Evolutionary conservation across 2,888 invertebrate species (phyloP), one percentile per base, ranked within the genome.

Genomic region (Acronicta leporina): DNA sequence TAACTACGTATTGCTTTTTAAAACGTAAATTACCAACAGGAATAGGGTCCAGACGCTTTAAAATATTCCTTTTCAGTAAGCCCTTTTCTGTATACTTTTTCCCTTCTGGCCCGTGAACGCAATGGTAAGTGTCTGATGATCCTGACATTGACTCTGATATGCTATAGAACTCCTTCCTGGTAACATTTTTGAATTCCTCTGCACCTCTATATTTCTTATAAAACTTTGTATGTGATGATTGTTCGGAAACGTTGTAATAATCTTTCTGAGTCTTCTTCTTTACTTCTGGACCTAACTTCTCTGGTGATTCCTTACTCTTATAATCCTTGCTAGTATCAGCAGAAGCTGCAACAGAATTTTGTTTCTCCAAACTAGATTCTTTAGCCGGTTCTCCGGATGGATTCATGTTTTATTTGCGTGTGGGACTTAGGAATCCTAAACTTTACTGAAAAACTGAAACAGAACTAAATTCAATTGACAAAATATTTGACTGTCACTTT

Each of bases 11-110:
- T 9, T 9, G 8, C 38, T 13, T 20, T 42, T 8, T 6, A 27
- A 20, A 38, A 20, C 13, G 27, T 13, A 14, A n/a, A 25, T 66
- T 58, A 89, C 91, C 84, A 38, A 60, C 44, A 20, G 73, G 75
- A 45, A 85, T 65, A 1, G 87, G 86, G 67, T 92, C 92, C 61
- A 93, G 75, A 25, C 82, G 71, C 63, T 90, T 92, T 4, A 79
- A 13, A 0, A 92, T 43, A 56, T 87, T 87, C 55, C 87, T 85
- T 59, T 88, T 86, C 11, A 90, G 58, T 9, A 84, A 73, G 13
- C 82, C 85, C 54, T 87, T 82, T n/a, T 84, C 68, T 0, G 88
- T 80, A 63, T 91, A 91, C 14, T 70, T 54, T 63, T 85, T 90
- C 1, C 87, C 89, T 30, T 77, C 80, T 1, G 81, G 69, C 0